These are phyloP conservation scores for Lutra lutra DNA, from an alignment of 2,797 vertebrate species.

Conservation along the genomic window DNA sequence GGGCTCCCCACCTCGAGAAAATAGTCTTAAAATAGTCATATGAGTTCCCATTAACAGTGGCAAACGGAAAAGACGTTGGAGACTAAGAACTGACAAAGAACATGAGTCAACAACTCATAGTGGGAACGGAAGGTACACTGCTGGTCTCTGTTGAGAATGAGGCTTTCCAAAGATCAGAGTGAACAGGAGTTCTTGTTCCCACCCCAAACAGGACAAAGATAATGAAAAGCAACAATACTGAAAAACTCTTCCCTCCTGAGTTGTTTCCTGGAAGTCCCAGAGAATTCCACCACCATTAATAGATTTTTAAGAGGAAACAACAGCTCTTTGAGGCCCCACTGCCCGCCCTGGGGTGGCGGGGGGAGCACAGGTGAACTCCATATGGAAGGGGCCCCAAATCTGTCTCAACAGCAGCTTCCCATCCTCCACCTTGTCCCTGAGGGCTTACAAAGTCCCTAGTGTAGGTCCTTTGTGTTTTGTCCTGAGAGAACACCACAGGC, in stretches of 20 bases:
- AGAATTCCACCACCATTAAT: too few relatives aligned
- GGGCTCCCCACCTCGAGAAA: slow-evolving; percentile 78
- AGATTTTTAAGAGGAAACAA: not conserved
- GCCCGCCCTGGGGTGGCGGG: accelerated
- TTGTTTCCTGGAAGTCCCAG: not conserved
- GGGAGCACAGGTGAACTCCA: not conserved
- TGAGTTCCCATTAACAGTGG: slow-evolving; percentile 64
- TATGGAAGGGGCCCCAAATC: accelerated
- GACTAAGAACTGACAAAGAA: slow-evolving; percentile 26
- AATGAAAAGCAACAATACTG: not conserved
- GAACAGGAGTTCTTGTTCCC: not conserved
- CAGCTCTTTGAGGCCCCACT: not conserved
- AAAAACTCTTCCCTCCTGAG: not conserved
- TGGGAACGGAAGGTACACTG: not conserved
- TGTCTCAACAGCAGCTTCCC: accelerated
- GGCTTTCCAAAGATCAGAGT: not conserved
- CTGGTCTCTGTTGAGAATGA: not conserved
- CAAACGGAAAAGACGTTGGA: slow-evolving; percentile 39
- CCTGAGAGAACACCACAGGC: not conserved
- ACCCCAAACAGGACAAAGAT: not conserved
- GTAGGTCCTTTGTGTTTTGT: not conserved
- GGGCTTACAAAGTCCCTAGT: not conserved
- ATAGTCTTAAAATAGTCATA: slow-evolving; percentile 75
- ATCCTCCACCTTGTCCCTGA: not conserved
- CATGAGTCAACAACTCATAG: not conserved